Percentiles rank a stretch among this genome's conserved stretches.
Evolutionary conservation across 2,113 vertebrate species (phyloP).

Genomic region (Pitta sordida): DNA sequence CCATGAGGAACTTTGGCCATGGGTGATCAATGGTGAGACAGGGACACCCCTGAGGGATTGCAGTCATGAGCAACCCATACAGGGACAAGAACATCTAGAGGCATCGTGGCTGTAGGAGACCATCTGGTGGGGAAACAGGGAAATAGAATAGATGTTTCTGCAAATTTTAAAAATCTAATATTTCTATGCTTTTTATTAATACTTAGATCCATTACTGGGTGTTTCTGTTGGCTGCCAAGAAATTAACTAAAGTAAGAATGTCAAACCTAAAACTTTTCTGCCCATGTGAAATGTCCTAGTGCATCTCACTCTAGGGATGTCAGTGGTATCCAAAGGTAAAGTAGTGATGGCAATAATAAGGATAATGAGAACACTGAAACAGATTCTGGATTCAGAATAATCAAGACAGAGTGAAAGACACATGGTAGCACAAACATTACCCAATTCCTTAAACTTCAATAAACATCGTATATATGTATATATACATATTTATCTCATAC

Average conservation of each 20-base stretch:
- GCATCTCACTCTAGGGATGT: neutral
- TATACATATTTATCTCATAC: neutral
- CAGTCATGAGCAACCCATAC: rapidly evolving
- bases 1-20: neutral
- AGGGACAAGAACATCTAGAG: neutral
- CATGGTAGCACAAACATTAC: neutral
- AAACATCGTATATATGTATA: neutral
- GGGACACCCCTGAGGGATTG: rapidly evolving
- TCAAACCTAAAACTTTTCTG: neutral
- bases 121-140: neutral
- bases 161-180: neutral
- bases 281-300: neutral
- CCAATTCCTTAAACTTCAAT: neutral
- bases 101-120: neutral
- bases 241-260: neutral
- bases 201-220: neutral
- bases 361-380: neutral
- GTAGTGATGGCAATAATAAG: neutral
- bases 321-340: neutral
- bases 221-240: neutral
- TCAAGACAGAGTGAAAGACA: neutral
- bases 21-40: neutral
- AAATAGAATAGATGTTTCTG: neutral
- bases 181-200: neutral
- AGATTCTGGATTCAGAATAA: neutral